Evolutionary conservation across 2,113 vertebrate species (phyloP).

Genomic region (Pterocles gutturalis): DNA sequence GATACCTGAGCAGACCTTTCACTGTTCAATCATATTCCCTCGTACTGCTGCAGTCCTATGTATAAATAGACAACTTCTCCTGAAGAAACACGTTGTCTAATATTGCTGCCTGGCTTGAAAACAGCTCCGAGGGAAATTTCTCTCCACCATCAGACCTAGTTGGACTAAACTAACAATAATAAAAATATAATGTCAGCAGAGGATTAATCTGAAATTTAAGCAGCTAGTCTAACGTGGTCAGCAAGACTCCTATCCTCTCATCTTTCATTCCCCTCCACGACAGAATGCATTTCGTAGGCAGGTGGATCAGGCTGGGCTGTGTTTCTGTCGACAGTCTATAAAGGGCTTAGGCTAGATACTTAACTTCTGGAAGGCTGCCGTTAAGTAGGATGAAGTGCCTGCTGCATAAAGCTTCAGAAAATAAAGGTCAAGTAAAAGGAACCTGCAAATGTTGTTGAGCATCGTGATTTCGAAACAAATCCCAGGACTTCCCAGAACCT

Average conservation of each 20-base stretch:
- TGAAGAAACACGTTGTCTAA: neutral
- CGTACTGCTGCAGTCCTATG: neutral
- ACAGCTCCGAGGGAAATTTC: neutral
- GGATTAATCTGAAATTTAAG: neutral
- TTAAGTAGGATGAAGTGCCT: neutral
- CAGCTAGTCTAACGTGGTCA: neutral
- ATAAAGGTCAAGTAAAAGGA: constrained; percentile 26
- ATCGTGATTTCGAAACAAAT: neutral
- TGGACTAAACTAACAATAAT: neutral
- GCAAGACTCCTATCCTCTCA: neutral
- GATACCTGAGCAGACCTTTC: neutral
- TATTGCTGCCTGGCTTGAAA: neutral
- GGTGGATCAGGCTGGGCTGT: neutral
- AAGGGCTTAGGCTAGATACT: neutral
- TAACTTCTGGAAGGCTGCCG: neutral
- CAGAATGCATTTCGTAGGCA: neutral
- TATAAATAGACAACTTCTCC: neutral
- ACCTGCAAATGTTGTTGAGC: neutral
- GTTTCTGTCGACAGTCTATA: neutral
- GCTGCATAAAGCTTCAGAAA: neutral
- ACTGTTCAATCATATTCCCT: neutral
- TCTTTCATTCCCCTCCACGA: neutral
- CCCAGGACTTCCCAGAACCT: neutral
- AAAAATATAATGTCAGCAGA: neutral
- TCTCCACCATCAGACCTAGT: neutral